phyloP scores from a whole-genome alignment of 2,113 vertebrate species.

The Melanostigma gelatinosum region DNA sequence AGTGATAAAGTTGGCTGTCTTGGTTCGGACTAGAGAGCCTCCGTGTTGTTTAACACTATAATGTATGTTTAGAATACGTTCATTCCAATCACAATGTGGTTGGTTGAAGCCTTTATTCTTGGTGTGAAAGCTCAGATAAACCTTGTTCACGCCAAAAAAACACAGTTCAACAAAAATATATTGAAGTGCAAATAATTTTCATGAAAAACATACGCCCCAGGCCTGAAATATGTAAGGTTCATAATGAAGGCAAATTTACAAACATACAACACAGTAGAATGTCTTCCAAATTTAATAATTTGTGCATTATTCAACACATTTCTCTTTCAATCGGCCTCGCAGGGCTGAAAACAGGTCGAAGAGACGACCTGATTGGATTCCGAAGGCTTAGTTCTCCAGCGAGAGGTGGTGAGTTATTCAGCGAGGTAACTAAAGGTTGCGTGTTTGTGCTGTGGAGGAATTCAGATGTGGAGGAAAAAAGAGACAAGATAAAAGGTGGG shows the following conservation, averaged over 20 bases:
- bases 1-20: neutral
- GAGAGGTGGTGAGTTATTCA: constrained; percentile 37
- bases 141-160: neutral
- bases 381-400: constrained; percentile 29
- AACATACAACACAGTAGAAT: neutral
- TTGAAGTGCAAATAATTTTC: neutral
- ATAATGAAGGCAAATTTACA: neutral
- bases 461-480: constrained; percentile 20
- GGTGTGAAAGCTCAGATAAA: neutral
- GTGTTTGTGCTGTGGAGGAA: constrained; percentile 36
- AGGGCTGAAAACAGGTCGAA: constrained; percentile 1
- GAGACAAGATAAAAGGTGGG: constrained; percentile 16
- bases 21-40: neutral
- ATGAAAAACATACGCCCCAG: neutral
- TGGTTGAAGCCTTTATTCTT: neutral
- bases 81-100: neutral
- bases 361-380: constrained; percentile 35
- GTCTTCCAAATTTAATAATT: constrained; percentile 23
- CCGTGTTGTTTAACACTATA: neutral
- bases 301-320: neutral
- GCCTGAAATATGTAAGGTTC: neutral
- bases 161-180: too few species aligned
- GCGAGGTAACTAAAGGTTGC: constrained; percentile 43
- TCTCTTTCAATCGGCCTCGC: constrained; percentile 6
- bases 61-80: too few species aligned